phyloP scores from a whole-genome alignment of 30 jellyfish, hydroid and myxozoan genomes.

The Cassiopea andromeda region DNA sequence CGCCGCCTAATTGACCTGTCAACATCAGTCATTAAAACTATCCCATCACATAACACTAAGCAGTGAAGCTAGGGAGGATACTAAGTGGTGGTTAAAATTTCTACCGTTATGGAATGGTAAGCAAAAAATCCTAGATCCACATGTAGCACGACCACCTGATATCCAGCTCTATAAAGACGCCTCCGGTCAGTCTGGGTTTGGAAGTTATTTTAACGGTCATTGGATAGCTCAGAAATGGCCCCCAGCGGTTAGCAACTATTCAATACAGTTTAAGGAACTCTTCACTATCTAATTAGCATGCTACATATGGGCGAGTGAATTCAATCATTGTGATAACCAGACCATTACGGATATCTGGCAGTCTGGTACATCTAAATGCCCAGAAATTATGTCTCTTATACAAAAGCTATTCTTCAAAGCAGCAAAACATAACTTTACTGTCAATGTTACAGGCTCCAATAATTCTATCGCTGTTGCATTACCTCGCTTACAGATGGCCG shows the following conservation, averaged over 20 bases:
- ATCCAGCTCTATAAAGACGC: conserved; percentile 10
- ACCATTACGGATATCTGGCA: not conserved
- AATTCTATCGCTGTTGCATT: not conserved
- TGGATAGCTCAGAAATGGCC: not conserved
- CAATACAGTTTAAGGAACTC: conserved; percentile 19
- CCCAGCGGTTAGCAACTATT: not conserved
- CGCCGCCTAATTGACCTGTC: conserved; percentile 12
- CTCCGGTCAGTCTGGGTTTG: conserved; percentile 30
- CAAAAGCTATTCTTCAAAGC: not conserved
- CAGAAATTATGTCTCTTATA: not conserved
- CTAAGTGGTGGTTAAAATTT: conserved; percentile 6
- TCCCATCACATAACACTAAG: not conserved
- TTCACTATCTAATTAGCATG: conserved; percentile 15
- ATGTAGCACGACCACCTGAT: not conserved
- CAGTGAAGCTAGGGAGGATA: not conserved
- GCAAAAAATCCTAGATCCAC: conserved; percentile 1
- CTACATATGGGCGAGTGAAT: conserved; percentile 4
- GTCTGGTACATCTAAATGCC: not conserved
- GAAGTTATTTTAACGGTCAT: not conserved
- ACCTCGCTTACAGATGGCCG: no score
- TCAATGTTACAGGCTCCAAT: not conserved
- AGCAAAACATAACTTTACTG: not conserved
- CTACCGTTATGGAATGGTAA: conserved; percentile 27
- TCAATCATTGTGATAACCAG: conserved; percentile 4
- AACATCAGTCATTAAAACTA: not conserved